Evolutionary conservation across 64 coral and sea anemone genomes (phyloP), one percentile per base, ranked within the genome.

Genomic region (Montipora cactus): DNA sequence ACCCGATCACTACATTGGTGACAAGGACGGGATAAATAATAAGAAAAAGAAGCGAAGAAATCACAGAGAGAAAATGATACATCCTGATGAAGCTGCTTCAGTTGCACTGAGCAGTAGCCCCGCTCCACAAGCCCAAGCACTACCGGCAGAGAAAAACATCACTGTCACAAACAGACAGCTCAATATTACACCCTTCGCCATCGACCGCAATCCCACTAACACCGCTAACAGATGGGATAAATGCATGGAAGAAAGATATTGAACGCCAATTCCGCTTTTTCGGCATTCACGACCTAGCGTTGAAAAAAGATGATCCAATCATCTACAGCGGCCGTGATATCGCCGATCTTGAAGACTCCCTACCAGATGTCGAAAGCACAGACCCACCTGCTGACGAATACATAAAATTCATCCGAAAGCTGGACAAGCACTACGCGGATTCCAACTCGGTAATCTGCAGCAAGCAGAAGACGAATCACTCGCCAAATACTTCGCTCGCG

Each of bases 281-380:
- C 28, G 53, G 49, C 52, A 95, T 87, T 47, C 74, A 91, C 12
- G 82, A 95, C 47, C 44, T 87, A 12, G 75, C 91, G 52, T 95
- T 95, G 52, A 55, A 10, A 57, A 57, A 57, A 3, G 52, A 57
- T 57, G 6, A 2, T 57, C 52, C 10, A 57, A 57, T 57, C 52
- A 57, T 57, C 1, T 57, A 57, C 10, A 10, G 52, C 52, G 52
- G 52, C 52, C 52, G 10, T 10, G 52, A 57, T 57, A 57, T 57
- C 52, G 52, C 52, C 52, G 52, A 57, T 57, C 52, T 57, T 10
- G 10, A 57, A 57, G 52, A 57, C 52, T 57, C 52, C 52, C 52
- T 57, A 57, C 52, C 52, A 57, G 52, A 57, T 57, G 52, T 57
- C 52, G 52, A 57, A 57, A 57, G 52, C 52, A 57, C 1, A 10